Evolutionary conservation across 2,113 vertebrate genomes (phyloP).

Genomic region (Eublepharis macularius): DNA sequence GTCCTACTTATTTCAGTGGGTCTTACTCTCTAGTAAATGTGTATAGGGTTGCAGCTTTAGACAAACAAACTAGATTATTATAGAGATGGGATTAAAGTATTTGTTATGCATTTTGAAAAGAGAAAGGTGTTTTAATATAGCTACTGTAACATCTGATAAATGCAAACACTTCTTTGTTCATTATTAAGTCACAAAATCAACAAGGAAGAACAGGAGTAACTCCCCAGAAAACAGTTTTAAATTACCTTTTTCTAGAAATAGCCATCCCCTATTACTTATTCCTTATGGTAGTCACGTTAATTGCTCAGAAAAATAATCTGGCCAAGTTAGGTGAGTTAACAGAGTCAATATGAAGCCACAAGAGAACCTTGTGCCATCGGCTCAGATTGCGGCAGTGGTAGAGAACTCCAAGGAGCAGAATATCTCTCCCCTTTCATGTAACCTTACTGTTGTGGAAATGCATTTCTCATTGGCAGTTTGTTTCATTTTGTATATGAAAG

Average conservation of each 20-base stretch:
- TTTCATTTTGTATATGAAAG: slow-evolving; percentile 50
- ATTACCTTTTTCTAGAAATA: slow-evolving; percentile 53
- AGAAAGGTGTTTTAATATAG: slow-evolving; percentile 61
- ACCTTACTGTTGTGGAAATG: neutral
- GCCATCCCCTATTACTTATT: slow-evolving; percentile 46
- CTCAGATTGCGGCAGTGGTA: slow-evolving; percentile 44
- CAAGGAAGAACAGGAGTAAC: slow-evolving; percentile 69
- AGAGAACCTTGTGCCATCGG: slow-evolving; percentile 56
- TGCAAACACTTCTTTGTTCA: slow-evolving; percentile 60
- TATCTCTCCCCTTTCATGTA: slow-evolving; percentile 32
- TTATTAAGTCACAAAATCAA: slow-evolving; percentile 63
- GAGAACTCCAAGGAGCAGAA: slow-evolving; percentile 38
- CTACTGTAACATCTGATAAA: slow-evolving; percentile 73
- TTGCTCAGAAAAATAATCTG: slow-evolving; percentile 59
- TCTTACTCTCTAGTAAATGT: neutral
- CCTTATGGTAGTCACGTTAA: slow-evolving; percentile 58
- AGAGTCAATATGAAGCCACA: slow-evolving; percentile 59
- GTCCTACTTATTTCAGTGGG: neutral
- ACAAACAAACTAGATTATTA: slow-evolving; percentile 78
- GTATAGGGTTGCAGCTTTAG: slow-evolving; percentile 66
- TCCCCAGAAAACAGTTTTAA: slow-evolving; percentile 64
- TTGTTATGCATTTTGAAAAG: slow-evolving; percentile 75
- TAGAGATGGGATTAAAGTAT: slow-evolving; percentile 74
- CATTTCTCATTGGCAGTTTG: slow-evolving; percentile 26
- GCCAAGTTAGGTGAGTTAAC: slow-evolving; percentile 42